Evolutionary conservation across 2,797 vertebrate genomes (phyloP).

Genomic region (Pristis pectinata): DNA sequence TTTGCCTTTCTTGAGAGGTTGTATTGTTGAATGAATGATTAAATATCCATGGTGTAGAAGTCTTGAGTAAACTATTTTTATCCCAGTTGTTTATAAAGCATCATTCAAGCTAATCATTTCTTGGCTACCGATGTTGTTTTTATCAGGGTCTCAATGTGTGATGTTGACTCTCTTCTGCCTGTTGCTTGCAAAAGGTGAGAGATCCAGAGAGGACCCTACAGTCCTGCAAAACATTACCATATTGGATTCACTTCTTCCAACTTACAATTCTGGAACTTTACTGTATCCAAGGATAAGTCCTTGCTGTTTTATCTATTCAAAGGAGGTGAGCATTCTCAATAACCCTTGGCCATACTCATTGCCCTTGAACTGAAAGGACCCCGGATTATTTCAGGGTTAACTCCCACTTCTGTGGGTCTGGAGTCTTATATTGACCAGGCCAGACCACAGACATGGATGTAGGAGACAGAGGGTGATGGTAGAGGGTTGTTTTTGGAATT

Average conservation of each 20-base stretch:
- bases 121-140: background rate
- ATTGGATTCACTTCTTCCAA: background rate
- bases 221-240: background rate
- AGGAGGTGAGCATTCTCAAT: no score
- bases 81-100: background rate
- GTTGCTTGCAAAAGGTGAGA: background rate
- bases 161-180: background rate
- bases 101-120: background rate
- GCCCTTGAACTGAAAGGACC: no score
- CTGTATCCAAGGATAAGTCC: no score
- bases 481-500: no score
- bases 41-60: background rate
- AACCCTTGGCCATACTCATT: no score
- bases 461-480: no score
- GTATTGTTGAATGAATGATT: background rate
- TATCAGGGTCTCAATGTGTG: background rate
- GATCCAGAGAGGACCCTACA: background rate
- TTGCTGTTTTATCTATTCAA: no score
- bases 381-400: no score
- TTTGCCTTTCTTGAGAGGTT: background rate
- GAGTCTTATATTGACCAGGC: no score
- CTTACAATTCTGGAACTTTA: no score
- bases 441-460: no score
- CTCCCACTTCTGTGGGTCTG: no score
- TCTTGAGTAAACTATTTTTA: conserved; percentile 21